Conservation (phyloP, 2,797 vertebrate genomes). For the Semaprochilodus insignis region DNA sequence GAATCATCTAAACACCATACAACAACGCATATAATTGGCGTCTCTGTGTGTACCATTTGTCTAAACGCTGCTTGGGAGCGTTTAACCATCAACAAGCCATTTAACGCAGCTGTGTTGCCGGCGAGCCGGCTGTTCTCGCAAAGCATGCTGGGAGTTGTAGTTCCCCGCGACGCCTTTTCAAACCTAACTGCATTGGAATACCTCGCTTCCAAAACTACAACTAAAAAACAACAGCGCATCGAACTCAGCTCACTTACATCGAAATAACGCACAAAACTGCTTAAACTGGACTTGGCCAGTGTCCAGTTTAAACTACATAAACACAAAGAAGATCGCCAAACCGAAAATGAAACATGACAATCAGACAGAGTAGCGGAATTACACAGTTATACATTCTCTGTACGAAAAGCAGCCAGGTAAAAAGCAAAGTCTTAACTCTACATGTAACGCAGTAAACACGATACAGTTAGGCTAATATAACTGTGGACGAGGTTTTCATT, state of each 20-base stretch:
- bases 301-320: neutral
- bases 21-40: too few relatives aligned
- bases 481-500: too few relatives aligned
- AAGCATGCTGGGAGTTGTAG: neutral
- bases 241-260: neutral
- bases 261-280: neutral
- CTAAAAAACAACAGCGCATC: neutral
- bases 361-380: neutral
- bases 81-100: too few relatives aligned
- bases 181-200: neutral
- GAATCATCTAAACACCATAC: too few relatives aligned
- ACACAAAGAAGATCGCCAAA: neutral
- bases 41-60: too few relatives aligned
- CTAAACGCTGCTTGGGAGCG: too few relatives aligned
- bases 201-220: neutral
- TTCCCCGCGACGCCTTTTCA: neutral
- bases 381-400: neutral
- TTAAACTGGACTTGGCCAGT: neutral
- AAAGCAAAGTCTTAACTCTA: too few relatives aligned
- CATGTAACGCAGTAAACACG: too few relatives aligned
- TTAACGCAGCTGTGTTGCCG: too few relatives aligned
- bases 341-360: neutral
- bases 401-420: too few relatives aligned
- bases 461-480: too few relatives aligned
- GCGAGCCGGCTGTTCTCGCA: neutral